Base-by-base conservation (phyloP, 1,140 invertebrate species). In the Zaprionus tsacasi region DNA sequence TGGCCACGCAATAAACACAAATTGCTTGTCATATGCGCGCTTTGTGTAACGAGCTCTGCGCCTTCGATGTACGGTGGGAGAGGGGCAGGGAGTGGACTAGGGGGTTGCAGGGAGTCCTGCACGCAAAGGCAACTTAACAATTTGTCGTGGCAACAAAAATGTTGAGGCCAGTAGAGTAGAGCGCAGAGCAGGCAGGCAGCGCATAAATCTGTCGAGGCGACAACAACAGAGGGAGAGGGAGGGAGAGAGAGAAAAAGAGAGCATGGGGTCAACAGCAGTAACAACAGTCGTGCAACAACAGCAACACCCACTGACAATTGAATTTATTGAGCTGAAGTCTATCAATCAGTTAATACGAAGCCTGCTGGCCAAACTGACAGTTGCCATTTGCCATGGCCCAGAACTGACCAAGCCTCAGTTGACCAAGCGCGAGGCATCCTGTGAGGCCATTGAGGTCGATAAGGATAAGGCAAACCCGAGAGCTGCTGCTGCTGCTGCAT, bases 311-410 rank as follows among this genome's bases (percentile, higher is more conserved):
- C 83, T 88, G 82, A 88, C 82, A 86, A 86, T 86, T 86, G 82
- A 87, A 87, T 87, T 87, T 87, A 87, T 87, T 83, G 83, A 73
- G 65, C 77, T 69, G 73, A 72, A 78, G 83, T 83, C 80, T 69
- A 87, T 87, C 83, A 88, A 87, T 87, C 83, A 87, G 83, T 87
- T 75, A 88, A 87, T 78, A 77, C 77, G 83, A 87, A 75, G 55
- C 83, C 73, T n/a, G 48, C 40, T 61, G 71, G 71, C 63, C 59
- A 60, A 60, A 72, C 63, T 56, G 55, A 59, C 75, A 54, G 70
- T 73, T 69, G 65, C 64, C 70, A 68, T 68, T 73, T 73, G 67
- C 70, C 70, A 68, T 21, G 48, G 38, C 67, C 67, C 70, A 33
- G 38, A 50, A 3, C 38, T 12, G 13, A 61, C 43, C 27, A 21